Evolutionary conservation across 2,113 vertebrate genomes (phyloP).

Genomic region (Poicephalus gulielmi): DNA sequence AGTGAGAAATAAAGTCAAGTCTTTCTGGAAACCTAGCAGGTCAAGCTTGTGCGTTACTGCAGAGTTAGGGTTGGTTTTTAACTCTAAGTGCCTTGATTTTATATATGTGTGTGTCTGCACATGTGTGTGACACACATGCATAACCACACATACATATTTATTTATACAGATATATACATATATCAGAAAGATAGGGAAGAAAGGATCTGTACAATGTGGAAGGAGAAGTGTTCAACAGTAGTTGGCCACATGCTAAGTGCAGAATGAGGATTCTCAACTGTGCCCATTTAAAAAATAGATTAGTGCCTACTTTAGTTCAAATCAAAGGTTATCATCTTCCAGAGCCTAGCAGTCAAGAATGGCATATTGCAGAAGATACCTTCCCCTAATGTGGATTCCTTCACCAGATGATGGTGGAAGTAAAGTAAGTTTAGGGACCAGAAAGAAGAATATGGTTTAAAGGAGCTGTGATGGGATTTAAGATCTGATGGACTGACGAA

Average conservation of each 20-base stretch:
- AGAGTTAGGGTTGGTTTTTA: not conserved
- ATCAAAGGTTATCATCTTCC: not conserved
- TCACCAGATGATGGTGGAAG: not conserved
- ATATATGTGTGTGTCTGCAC: not conserved
- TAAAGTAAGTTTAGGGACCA: not conserved
- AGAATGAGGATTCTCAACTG: conserved; percentile 54
- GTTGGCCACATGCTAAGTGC: conserved; percentile 35
- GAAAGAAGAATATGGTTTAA: not conserved
- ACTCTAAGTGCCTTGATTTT: conserved; percentile 19
- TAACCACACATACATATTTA: not conserved
- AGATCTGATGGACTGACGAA: not conserved
- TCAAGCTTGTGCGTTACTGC: conserved; percentile 39
- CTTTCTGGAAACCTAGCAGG: conserved; percentile 29
- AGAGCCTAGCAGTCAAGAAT: conserved; percentile 7
- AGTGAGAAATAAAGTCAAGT: conserved; percentile 49
- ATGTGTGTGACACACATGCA: not conserved
- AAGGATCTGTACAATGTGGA: conserved; percentile 3
- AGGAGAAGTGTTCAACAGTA: conserved; percentile 24
- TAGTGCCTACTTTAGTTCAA: not conserved
- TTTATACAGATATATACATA: not conserved
- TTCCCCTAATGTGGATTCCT: not conserved
- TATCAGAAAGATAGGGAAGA: not conserved
- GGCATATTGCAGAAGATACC: not conserved
- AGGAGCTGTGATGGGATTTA: not conserved
- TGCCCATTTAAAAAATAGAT: not conserved